Conservation (phyloP, 2,888 invertebrate species). For the Netelia inedita region DNA sequence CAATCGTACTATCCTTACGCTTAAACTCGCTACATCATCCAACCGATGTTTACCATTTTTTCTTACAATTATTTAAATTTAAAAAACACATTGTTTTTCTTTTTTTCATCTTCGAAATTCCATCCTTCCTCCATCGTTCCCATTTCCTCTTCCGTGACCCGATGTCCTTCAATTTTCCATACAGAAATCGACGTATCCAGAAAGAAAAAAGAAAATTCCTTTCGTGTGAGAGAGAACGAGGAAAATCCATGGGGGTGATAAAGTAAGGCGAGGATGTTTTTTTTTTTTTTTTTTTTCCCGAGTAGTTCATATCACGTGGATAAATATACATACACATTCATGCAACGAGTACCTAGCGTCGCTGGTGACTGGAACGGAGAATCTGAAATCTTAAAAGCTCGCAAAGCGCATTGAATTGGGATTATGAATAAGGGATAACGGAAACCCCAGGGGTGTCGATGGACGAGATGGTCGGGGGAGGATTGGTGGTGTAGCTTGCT, state of each 20-base stretch:
- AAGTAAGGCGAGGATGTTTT: background rate
- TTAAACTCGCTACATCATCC: background rate
- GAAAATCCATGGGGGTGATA: too few species aligned
- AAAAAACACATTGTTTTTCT: too few species aligned
- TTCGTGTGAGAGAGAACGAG: too few species aligned
- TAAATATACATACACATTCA: background rate
- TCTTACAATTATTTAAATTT: too few species aligned
- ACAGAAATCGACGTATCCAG: too few species aligned
- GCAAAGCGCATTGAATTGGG: conserved; percentile 82
- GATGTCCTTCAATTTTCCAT: too few species aligned
- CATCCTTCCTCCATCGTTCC: too few species aligned
- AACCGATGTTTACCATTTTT: too few species aligned
- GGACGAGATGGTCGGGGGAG: conserved; percentile 73
- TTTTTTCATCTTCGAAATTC: too few species aligned
- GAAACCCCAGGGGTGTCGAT: conserved; percentile 78
- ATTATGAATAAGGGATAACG: conserved; percentile 81
- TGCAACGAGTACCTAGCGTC: conserved; percentile 7
- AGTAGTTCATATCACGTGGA: background rate
- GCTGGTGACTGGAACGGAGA: conserved; percentile 31
- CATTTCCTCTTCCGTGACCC: too few species aligned
- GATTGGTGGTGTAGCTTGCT: conserved; percentile 10
- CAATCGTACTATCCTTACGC: background rate
- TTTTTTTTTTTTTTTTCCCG: background rate
- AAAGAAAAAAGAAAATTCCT: too few species aligned
- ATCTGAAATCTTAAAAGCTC: conserved; percentile 80